Percentiles rank a stretch among this genome's conserved stretches.
phyloP scores from a whole-genome alignment of 1,140 invertebrate genomes.

The Trichonephila clavipes region DNA sequence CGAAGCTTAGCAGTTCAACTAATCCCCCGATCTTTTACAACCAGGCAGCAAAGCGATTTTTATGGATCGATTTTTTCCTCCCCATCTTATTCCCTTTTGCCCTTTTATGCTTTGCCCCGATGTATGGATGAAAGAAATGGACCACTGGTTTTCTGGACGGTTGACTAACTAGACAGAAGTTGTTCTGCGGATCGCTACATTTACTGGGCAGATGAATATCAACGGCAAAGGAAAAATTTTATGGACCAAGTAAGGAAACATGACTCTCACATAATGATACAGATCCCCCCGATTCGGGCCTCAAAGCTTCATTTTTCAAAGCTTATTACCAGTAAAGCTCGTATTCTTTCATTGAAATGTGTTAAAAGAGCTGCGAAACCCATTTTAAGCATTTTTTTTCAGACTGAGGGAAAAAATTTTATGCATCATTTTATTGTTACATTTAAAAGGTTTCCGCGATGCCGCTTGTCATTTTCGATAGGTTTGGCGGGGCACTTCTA shows the following conservation, averaged over 20 bases:
- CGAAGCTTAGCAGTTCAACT: conserved; percentile 50
- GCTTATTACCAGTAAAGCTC: conserved; percentile 69
- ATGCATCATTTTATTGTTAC: conserved; percentile 10
- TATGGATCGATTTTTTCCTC: conserved; percentile 64
- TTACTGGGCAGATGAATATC: conserved; percentile 68
- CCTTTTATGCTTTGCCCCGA: background rate
- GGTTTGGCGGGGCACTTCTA: background rate
- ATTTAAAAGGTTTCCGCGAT: background rate
- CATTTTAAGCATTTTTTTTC: conserved; percentile 17
- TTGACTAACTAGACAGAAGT: conserved; percentile 73
- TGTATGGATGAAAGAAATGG: conserved; percentile 62
- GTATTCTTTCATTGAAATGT: conserved; percentile 61
- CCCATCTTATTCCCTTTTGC: background rate
- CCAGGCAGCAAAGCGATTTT: conserved; percentile 74
- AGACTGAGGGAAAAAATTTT: background rate
- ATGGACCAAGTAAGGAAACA: conserved; percentile 71
- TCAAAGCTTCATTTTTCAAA: conserved; percentile 57
- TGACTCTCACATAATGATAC: conserved; percentile 68
- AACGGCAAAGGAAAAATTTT: conserved; percentile 48
- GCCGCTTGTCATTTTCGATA: background rate
- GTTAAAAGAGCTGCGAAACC: conserved; percentile 55
- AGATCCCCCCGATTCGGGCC: conserved; percentile 9
- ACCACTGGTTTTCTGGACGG: conserved; percentile 74
- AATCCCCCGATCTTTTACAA: conserved; percentile 76
- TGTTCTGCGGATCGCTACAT: conserved; percentile 61